A percentile compares a stretch with the other conserved stretches of the same genome.
Conservation (phyloP, 2,113 vertebrate species). For the Tilapia sparmanii region DNA sequence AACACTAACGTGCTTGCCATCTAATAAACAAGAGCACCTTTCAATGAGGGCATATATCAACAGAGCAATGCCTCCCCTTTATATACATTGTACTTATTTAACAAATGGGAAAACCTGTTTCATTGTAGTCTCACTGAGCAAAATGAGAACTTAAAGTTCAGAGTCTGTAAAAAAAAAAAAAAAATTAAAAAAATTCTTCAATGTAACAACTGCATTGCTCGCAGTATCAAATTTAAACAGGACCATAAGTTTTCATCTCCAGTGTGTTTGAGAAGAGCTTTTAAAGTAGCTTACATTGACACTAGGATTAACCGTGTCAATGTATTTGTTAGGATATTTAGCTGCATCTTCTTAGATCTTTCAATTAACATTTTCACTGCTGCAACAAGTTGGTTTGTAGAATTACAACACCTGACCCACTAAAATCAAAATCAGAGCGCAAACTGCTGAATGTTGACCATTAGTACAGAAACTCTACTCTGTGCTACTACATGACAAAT, state of each 20-base stretch:
- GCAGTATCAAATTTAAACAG: background rate
- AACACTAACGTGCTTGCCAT: background rate
- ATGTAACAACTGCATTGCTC: background rate
- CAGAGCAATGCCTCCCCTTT: background rate
- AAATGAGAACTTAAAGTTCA: background rate
- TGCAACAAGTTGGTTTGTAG: background rate
- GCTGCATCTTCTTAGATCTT: background rate
- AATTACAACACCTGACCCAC: background rate
- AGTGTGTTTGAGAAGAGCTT: background rate
- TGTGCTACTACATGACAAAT: background rate
- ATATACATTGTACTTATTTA: background rate
- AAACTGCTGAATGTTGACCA: background rate
- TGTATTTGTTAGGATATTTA: background rate
- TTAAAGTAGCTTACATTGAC: background rate
- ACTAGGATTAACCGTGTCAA: background rate
- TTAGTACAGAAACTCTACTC: background rate
- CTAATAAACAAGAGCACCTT: background rate
- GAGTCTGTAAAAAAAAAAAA: background rate
- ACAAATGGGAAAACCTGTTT: background rate
- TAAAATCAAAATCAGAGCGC: background rate
- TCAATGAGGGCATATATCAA: background rate
- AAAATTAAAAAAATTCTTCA: no score
- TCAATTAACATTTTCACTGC: background rate
- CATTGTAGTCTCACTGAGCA: background rate
- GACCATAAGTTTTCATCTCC: background rate